These are phyloP conservation scores for Apocrypta bakeri DNA, from an alignment of 1,140 invertebrate genomes.

Conservation along the genomic window DNA sequence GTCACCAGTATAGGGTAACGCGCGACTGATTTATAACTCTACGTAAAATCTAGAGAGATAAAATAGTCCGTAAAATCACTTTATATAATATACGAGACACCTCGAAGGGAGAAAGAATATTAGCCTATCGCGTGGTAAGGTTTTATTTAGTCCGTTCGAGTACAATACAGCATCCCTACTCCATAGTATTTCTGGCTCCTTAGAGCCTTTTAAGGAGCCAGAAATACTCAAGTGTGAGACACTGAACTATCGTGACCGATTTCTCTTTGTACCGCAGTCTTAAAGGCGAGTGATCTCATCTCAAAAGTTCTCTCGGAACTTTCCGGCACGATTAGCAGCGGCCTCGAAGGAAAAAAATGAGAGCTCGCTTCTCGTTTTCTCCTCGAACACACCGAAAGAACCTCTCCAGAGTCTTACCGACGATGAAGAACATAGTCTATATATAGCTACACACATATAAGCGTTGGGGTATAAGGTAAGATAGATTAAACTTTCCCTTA, in stretches of 20 bases:
- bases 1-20: no score
- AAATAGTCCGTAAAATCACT: no score
- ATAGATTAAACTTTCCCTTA: constrained; percentile 36
- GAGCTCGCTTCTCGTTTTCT: constrained; percentile 21
- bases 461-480: not conserved
- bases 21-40: no score
- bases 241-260: not conserved
- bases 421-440: not conserved
- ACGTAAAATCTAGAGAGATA: no score
- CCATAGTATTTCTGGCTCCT: no score
- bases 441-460: not conserved
- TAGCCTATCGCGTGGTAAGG: no score
- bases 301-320: constrained; percentile 21
- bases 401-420: not conserved
- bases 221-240: no score
- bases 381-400: not conserved
- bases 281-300: constrained; percentile 7
- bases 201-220: no score
- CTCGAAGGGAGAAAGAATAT: no score
- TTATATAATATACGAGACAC: no score
- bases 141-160: not conserved
- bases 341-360: not conserved
- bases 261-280: not conserved
- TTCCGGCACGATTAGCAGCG: constrained; percentile 17
- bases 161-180: no score